These are phyloP conservation scores for Osmerus mordax DNA, from an alignment of 2,113 vertebrate genomes.

Conservation along the genomic window DNA sequence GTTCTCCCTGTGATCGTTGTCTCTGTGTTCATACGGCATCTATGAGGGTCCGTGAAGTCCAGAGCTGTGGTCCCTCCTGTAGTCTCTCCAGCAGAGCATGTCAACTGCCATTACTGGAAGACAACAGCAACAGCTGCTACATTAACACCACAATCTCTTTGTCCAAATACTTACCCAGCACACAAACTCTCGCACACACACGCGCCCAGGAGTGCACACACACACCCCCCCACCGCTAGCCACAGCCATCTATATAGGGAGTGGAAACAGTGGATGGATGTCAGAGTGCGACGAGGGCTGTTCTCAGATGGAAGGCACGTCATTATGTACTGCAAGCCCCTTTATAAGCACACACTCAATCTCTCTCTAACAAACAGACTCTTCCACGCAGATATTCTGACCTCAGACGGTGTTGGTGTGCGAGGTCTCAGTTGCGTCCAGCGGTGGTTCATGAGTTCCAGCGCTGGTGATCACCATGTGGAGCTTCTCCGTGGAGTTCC, in stretches of 20 bases:
- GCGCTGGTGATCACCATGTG: constrained; percentile 17
- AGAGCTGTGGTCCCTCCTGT: too few relatives aligned
- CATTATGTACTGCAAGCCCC: neutral
- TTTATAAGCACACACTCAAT: neutral
- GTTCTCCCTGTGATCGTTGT: too few relatives aligned
- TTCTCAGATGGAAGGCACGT: too few relatives aligned
- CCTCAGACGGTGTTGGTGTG: constrained; percentile 37
- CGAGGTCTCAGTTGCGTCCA: constrained; percentile 7
- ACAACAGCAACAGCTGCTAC: neutral
- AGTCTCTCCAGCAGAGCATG: neutral
- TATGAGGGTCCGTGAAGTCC: too few relatives aligned
- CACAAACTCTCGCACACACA: too few relatives aligned
- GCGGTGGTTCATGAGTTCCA: neutral
- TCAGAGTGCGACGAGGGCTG: neutral
- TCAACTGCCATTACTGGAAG: neutral
- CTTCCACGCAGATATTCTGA: neutral
- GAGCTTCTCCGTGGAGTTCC: constrained; percentile 28
- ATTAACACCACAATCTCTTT: neutral
- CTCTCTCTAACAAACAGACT: neutral
- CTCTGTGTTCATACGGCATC: too few relatives aligned
- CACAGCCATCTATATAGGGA: constrained; percentile 26
- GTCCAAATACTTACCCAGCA: neutral
- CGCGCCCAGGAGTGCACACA: too few relatives aligned
- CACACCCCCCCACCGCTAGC: too few relatives aligned
- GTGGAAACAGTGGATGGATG: constrained; percentile 14